Percentiles rank a stretch among this genome's conserved stretches.
Conservation (phyloP, 2,797 vertebrate genomes). For the Cercopithecus mitis region DNA sequence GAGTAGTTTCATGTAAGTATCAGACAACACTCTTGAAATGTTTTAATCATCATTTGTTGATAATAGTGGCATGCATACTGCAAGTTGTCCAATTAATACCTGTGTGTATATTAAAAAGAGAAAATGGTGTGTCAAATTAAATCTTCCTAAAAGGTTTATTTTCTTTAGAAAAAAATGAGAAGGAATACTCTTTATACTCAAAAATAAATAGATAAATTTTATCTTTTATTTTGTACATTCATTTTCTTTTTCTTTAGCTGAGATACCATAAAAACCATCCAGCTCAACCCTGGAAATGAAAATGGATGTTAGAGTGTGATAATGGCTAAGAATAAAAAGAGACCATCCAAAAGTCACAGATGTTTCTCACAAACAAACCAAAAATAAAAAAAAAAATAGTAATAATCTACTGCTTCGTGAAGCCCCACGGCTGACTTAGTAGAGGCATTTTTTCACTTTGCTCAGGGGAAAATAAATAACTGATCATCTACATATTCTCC, state of each 20-base stretch:
- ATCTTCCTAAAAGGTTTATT: conserved; percentile 37
- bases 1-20: conserved; percentile 40
- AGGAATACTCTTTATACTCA: background rate
- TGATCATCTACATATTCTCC: background rate
- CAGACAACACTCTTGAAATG: conserved; percentile 46
- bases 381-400: background rate
- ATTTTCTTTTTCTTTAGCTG: conserved; percentile 51
- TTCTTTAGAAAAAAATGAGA: conserved; percentile 2
- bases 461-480: conserved; percentile 28
- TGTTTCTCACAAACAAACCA: conserved; percentile 33
- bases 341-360: conserved; percentile 14
- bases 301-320: conserved; percentile 11
- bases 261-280: conserved; percentile 59
- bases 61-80: conserved; percentile 42
- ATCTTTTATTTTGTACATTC: conserved; percentile 42
- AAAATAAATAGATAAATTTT: conserved; percentile 44
- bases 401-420: conserved; percentile 33
- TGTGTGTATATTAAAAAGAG: conserved; percentile 44
- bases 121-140: conserved; percentile 45
- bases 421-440: background rate
- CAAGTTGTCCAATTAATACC: conserved; percentile 41
- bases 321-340: conserved; percentile 8
- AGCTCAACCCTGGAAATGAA: conserved; percentile 59
- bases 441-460: conserved; percentile 37
- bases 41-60: conserved; percentile 20